Evolutionary conservation across 2,113 vertebrate species (phyloP).

Genomic region (Naja naja): DNA sequence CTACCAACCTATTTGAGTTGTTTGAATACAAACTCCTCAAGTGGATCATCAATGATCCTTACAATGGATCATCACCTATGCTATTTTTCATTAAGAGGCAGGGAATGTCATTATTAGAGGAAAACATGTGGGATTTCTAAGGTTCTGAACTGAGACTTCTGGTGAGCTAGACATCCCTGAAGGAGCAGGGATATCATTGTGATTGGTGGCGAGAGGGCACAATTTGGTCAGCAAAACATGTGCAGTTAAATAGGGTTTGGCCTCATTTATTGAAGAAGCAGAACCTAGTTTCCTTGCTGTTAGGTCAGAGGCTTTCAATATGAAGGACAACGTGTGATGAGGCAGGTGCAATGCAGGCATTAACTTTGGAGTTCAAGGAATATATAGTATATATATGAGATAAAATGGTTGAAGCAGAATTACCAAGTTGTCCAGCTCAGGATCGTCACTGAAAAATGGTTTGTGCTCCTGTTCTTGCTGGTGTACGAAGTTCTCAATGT

Average conservation of each 20-base stretch:
- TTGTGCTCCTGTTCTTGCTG: constrained; percentile 98
- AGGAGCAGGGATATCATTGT: background rate
- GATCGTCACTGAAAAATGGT: constrained; percentile 98
- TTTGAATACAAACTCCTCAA: background rate
- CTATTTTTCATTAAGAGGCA: background rate
- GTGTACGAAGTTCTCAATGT: constrained; percentile 98
- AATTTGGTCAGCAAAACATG: background rate
- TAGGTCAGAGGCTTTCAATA: background rate
- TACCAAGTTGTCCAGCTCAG: constrained; percentile 97
- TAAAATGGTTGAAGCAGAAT: constrained; percentile 36
- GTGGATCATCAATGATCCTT: background rate
- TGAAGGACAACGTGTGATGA: background rate
- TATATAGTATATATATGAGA: background rate
- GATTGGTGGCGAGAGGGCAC: background rate
- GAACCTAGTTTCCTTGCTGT: background rate
- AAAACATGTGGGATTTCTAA: background rate
- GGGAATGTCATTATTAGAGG: background rate
- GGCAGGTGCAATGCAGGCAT: background rate
- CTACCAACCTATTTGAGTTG: background rate
- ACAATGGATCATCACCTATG: background rate
- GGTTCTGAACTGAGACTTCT: background rate
- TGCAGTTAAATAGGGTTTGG: background rate
- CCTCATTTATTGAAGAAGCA: background rate
- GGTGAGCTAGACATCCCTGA: background rate
- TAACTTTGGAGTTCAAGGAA: background rate